Conservation (phyloP, 2,113 vertebrate species). For the Phocoena sinus region DNA sequence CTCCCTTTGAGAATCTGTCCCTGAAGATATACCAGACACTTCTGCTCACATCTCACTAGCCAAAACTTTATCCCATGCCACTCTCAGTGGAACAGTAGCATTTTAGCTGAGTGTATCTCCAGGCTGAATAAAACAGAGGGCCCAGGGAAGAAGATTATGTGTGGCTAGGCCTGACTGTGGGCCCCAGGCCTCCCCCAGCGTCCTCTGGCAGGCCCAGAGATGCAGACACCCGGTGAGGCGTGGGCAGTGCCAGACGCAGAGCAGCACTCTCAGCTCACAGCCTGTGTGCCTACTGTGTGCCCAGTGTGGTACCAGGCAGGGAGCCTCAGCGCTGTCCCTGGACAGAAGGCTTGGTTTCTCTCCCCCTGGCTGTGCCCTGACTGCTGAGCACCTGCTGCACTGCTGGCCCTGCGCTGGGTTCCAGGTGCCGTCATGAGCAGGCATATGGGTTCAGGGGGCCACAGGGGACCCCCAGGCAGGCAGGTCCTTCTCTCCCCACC, state of each 20-base stretch:
- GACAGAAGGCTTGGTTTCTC: neutral
- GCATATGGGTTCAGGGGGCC: neutral
- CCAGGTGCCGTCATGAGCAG: rapidly evolving
- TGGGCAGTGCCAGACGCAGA: too few species aligned
- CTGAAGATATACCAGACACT: neutral
- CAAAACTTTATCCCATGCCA: neutral
- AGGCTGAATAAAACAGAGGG: neutral
- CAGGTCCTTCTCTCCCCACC: neutral
- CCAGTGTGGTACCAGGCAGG: neutral
- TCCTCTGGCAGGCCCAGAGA: neutral
- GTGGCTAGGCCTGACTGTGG: too few species aligned
- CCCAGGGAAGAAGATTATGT: neutral
- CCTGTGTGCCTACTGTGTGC: neutral
- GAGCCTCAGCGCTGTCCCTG: neutral
- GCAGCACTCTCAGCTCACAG: neutral
- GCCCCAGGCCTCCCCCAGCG: neutral
- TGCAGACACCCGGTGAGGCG: rapidly evolving
- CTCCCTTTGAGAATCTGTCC: neutral
- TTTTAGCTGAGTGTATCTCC: neutral
- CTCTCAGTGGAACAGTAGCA: neutral
- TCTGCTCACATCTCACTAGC: neutral
- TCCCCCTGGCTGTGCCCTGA: neutral
- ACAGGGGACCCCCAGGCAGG: neutral
- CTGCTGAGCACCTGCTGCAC: neutral
- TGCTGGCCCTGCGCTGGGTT: neutral